These are phyloP conservation scores for Pygoscelis antarcticus DNA, from an alignment of 2,113 vertebrate genomes.

Conservation along the genomic window DNA sequence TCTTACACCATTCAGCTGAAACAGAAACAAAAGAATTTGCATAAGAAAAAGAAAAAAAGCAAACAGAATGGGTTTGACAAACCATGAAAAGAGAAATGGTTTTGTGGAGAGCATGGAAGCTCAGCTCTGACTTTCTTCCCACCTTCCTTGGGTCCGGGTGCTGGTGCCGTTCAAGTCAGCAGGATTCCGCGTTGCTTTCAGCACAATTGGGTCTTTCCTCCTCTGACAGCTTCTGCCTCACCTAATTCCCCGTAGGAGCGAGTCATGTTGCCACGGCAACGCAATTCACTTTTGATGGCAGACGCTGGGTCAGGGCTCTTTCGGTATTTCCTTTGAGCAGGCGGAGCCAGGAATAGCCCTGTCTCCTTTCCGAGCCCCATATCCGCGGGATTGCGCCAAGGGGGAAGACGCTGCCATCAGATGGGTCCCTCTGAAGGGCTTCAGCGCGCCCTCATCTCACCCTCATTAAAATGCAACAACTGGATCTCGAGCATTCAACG, in stretches of 20 bases:
- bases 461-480: neutral
- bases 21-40: neutral
- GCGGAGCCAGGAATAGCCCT: neutral
- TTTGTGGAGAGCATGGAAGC: neutral
- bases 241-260: neutral
- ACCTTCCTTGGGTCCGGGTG: neutral
- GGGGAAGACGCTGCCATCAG: neutral
- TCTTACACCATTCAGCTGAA: neutral
- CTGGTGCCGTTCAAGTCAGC: neutral
- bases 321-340: neutral
- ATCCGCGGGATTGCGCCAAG: fast-evolving
- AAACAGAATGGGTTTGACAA: neutral
- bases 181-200: neutral
- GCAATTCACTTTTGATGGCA: fast-evolving
- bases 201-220: neutral
- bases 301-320: neutral
- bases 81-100: neutral
- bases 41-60: neutral
- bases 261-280: neutral
- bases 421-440: neutral
- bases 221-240: neutral
- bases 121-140: neutral
- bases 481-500: fast-evolving
- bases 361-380: neutral
- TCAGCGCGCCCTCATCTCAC: fast-evolving